These are phyloP conservation scores for Athripsodes cinereus DNA, from an alignment of 2,888 invertebrate species.

Conservation along the genomic window DNA sequence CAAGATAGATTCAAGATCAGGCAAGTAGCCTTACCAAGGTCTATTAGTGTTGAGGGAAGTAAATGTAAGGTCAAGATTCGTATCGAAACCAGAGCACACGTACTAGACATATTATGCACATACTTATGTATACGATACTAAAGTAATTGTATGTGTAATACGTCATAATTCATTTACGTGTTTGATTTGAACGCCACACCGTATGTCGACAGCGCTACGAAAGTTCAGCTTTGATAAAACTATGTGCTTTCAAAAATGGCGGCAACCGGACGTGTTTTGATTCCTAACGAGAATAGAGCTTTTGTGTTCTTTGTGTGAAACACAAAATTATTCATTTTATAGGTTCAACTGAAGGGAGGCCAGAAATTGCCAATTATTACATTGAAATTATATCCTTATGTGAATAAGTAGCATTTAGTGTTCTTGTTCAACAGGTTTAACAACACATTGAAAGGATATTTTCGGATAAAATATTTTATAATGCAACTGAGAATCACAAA, in stretches of 20 bases:
- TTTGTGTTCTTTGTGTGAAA: conserved; percentile 16
- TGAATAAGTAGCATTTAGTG: too few species aligned
- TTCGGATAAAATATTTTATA: too few species aligned
- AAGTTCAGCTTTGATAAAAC: background rate
- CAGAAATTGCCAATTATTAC: too few species aligned
- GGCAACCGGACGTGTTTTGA: conserved; percentile 19
- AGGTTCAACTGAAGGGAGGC: background rate
- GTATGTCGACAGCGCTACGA: background rate
- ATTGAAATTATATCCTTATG: too few species aligned
- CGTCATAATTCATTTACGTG: background rate
- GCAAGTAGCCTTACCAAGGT: background rate
- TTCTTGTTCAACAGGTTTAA: background rate
- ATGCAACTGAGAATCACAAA: too few species aligned
- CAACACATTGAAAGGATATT: too few species aligned
- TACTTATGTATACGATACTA: too few species aligned
- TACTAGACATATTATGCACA: background rate
- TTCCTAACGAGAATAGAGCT: conserved; percentile 16
- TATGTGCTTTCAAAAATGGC: conserved; percentile 6
- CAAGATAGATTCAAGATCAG: background rate
- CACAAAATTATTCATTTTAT: background rate
- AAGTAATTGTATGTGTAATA: too few species aligned
- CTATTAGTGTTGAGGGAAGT: background rate
- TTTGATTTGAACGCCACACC: background rate
- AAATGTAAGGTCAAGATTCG: background rate
- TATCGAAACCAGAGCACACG: background rate